A percentile compares a stretch with the other conserved stretches of the same genome.
Evolutionary conservation across 2,797 vertebrate species (phyloP).

Genomic region (Sebastes steindachneri): DNA sequence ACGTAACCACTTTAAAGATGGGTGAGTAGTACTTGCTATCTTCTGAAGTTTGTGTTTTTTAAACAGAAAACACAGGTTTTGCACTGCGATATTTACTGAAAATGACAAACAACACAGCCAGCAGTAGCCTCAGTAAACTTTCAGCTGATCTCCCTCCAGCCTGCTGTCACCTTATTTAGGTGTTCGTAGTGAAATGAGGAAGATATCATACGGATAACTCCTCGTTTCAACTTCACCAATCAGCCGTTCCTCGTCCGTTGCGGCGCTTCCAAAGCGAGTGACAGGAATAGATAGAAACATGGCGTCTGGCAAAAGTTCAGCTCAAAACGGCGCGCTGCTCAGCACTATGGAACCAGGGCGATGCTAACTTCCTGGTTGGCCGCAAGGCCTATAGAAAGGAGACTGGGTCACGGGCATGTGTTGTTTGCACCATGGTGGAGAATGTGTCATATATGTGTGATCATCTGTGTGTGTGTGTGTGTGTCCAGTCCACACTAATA

Average conservation of each 20-base stretch:
- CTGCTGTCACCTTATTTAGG: not conserved
- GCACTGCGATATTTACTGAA: not conserved
- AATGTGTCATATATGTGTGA: conserved; percentile 32
- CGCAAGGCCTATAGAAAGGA: no score
- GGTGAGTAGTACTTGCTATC: not conserved
- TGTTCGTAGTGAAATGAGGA: not conserved
- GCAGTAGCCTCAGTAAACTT: not conserved
- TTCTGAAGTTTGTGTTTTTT: not conserved
- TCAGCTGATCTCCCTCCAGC: not conserved
- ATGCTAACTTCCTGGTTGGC: not conserved
- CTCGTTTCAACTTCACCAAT: not conserved
- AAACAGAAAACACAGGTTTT: not conserved
- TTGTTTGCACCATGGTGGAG: conserved; percentile 9
- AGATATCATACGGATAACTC: not conserved
- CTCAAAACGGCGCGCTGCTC: not conserved
- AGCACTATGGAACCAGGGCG: no score
- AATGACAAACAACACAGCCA: not conserved
- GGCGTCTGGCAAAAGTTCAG: not conserved
- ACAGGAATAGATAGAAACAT: not conserved
- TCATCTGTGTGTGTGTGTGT: not conserved
- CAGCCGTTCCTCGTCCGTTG: not conserved
- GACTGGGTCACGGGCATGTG: not conserved
- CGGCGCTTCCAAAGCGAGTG: no score
- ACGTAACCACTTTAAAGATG: not conserved
- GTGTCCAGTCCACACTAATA: no score